Conservation (phyloP, 1,140 invertebrate genomes). For the Drosophila bocki region DNA sequence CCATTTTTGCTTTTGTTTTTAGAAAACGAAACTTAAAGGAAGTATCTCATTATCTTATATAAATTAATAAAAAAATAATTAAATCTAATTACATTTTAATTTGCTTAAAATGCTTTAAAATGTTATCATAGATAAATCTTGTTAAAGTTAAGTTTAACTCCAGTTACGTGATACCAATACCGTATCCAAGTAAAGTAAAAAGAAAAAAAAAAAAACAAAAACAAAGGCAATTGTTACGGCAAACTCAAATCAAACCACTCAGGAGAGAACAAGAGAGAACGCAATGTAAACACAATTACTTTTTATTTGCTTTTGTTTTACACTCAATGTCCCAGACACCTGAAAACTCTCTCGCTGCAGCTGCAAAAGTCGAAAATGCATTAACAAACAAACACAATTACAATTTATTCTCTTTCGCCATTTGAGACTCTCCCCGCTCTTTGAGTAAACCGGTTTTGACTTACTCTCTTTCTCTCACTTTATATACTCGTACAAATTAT, state of each 20-base stretch:
- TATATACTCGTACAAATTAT: background rate
- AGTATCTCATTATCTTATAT: background rate
- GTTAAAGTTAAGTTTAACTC: background rate
- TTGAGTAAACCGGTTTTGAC: conserved; percentile 3
- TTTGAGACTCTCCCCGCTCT: background rate
- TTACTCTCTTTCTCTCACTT: conserved; percentile 2
- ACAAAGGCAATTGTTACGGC: conserved; percentile 31
- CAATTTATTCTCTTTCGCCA: conserved; percentile 7
- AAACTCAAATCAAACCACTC: conserved; percentile 20
- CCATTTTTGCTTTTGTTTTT: background rate
- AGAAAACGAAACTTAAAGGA: background rate
- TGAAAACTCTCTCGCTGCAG: conserved; percentile 31
- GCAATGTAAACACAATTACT: conserved; percentile 55
- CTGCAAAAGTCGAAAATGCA: conserved; percentile 42
- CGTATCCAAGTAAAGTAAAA: conserved; percentile 24
- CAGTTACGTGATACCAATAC: conserved; percentile 33
- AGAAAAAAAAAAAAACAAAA: conserved; percentile 1
- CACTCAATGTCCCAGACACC: conserved; percentile 17
- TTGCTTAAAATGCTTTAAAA: background rate
- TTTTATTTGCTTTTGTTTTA: conserved; percentile 58
- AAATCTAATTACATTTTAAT: background rate
- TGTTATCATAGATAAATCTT: too few species aligned
- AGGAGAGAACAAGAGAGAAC: conserved; percentile 7
- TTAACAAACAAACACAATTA: conserved; percentile 37
- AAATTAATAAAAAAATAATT: background rate